phyloP scores from a whole-genome alignment of 2,888 invertebrate species.

The Ganaspis brasiliensis region DNA sequence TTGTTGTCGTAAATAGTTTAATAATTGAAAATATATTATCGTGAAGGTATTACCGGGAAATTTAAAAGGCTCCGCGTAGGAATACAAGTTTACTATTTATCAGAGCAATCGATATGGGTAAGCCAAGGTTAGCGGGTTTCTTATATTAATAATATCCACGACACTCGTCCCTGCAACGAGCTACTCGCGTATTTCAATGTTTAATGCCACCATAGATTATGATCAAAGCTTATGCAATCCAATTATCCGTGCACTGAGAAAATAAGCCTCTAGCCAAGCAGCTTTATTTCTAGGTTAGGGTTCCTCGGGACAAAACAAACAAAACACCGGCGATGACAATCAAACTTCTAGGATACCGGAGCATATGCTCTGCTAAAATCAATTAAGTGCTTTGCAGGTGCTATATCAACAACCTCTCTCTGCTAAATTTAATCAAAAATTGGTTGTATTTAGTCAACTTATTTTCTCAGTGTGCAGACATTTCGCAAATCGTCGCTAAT shows the following conservation, averaged over 20 bases:
- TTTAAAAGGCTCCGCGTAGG: conserved; percentile 30
- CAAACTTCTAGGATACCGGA: too few relatives aligned
- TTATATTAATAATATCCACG: conserved; percentile 83
- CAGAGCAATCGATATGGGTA: conserved; percentile 74
- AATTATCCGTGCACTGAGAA: conserved; percentile 69
- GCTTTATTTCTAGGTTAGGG: too few relatives aligned
- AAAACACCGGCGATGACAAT: too few relatives aligned
- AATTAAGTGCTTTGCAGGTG: too few relatives aligned
- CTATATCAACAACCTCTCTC: too few relatives aligned
- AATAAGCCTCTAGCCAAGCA: too few relatives aligned
- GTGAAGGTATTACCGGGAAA: conserved; percentile 18
- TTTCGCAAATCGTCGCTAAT: conserved; percentile 65
- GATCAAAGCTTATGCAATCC: conserved; percentile 72
- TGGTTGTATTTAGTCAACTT: too few relatives aligned
- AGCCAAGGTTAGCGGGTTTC: conserved; percentile 77
- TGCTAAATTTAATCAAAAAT: too few relatives aligned
- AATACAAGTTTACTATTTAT: conserved; percentile 53
- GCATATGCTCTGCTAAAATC: too few relatives aligned
- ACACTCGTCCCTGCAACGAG: conserved; percentile 91
- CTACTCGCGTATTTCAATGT: conserved; percentile 81
- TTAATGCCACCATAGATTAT: conserved; percentile 62
- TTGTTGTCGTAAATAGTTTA: neutral
- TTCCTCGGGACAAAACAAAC: too few relatives aligned
- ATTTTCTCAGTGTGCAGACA: too few relatives aligned
- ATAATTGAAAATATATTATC: neutral